These are phyloP conservation scores for Calephelis virginiensis DNA, from an alignment of 1,140 invertebrate species.

Conservation along the genomic window DNA sequence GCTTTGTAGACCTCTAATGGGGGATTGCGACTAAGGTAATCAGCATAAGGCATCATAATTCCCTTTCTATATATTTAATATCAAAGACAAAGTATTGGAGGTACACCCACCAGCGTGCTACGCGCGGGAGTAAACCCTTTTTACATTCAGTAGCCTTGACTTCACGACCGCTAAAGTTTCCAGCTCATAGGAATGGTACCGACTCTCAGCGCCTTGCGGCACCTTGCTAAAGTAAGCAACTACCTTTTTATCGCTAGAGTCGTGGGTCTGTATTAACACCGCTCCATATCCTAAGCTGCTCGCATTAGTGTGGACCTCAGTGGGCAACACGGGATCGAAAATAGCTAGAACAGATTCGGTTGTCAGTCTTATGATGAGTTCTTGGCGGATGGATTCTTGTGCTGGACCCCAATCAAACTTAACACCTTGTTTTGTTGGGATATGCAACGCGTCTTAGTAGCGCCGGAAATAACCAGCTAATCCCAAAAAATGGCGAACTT, in stretches of 20 bases:
- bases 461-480: conserved; percentile 16
- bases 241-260: conserved; percentile 15
- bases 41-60: conserved; percentile 17
- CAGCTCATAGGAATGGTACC: conserved; percentile 25
- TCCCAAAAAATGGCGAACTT: neutral
- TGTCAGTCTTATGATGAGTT: conserved; percentile 18
- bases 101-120: conserved; percentile 28
- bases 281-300: conserved; percentile 23
- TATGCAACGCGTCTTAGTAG: conserved; percentile 2
- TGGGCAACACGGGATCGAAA: no score
- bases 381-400: conserved; percentile 12
- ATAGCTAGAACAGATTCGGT: conserved; percentile 19
- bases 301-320: conserved; percentile 27
- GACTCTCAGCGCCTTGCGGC: neutral
- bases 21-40: conserved; percentile 24
- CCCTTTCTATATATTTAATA: conserved; percentile 24
- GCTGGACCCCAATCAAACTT: conserved; percentile 10
- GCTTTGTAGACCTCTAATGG: neutral
- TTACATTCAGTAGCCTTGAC: conserved; percentile 25
- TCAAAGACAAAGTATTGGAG: conserved; percentile 23
- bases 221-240: conserved; percentile 23
- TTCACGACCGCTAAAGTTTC: conserved; percentile 27
- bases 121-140: conserved; percentile 25
- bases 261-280: conserved; percentile 14
- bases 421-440: conserved; percentile 7